Base-by-base conservation (phyloP, 2,113 vertebrate species). In the Lethenteron reissneri region DNA sequence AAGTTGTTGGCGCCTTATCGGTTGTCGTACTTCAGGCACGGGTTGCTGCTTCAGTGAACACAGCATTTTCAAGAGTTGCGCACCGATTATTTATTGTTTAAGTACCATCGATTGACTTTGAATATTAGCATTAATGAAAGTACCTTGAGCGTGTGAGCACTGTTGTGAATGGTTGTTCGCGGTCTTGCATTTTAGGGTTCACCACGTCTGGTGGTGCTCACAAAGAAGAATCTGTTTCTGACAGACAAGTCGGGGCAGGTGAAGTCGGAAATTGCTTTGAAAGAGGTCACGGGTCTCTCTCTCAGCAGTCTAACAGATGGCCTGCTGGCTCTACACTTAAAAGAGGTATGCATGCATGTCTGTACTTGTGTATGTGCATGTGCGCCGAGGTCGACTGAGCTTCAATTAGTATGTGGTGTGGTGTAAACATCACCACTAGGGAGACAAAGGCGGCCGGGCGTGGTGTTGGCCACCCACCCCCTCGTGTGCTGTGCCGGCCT, bases 211-310 rank as follows among this genome's bases (percentile, higher is more conserved):
- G 92, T 97, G 82, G 82, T 99, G 74, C 77, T 97, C 78, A 96
- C 94, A n/a, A 94, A 92, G 78, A 94, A 84, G 71, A 89, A 83
- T 0, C 81, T 96, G 15, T 81, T 97, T 57, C 84, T 99, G 74
- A 92, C 89, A 4, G 94, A 99, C 80, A 99, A 99, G 77, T 91
- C 90, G 0, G 91, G 94, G 13, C 88, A 91, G 72, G 85, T 99
- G 75, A 99, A 99, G 77, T 85, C 85, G 25, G 90, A 87, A 70
- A 85, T 99, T 64, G 88, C 90, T 0, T 79, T 99, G 76, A 83
- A 82, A 3, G 94, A 99, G 72, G 83, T 99, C 71, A 83, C 81
- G 60, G 94, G 94, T 41, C 86, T 97, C 19, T 96, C 90, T 0
- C 89, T 96, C 81, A 99, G 94, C 80, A 89, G 88, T 2, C 92